Conservation (phyloP, 1,140 invertebrate genomes). For the Calosoma granatense region DNA sequence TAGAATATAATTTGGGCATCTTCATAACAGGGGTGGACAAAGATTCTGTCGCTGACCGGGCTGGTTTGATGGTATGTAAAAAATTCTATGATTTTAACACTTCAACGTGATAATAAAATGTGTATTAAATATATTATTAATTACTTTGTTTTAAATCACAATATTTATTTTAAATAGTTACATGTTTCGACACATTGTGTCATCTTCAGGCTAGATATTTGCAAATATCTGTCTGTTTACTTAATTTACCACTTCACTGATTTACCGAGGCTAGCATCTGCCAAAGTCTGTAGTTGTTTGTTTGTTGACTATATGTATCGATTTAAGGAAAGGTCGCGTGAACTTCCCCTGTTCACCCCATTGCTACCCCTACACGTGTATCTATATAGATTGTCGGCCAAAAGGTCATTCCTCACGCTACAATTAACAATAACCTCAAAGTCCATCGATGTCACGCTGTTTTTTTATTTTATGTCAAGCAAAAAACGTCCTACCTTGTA, state of each 20-base stretch:
- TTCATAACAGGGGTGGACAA: slow-evolving; percentile 91
- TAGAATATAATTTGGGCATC: slow-evolving; percentile 89
- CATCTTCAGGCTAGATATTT: too few relatives aligned
- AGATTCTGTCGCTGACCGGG: slow-evolving; percentile 80
- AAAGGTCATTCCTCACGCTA: background rate
- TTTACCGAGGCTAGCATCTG: background rate
- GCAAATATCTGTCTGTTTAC: too few relatives aligned
- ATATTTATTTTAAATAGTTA: too few relatives aligned
- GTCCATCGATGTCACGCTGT: background rate
- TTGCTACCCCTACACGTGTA: too few relatives aligned
- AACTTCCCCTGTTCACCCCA: too few relatives aligned
- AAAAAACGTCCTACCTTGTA: background rate
- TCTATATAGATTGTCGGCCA: background rate
- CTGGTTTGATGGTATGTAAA: slow-evolving; percentile 71
- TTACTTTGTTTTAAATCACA: too few relatives aligned
- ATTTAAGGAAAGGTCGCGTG: background rate
- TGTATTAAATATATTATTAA: too few relatives aligned
- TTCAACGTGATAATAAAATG: too few relatives aligned
- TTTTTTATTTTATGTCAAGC: background rate
- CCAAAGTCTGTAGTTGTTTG: background rate
- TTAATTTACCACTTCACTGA: background rate
- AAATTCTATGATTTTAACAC: slow-evolving; percentile 1
- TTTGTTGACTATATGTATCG: background rate
- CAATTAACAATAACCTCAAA: background rate
- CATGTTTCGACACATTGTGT: too few relatives aligned